Evolutionary conservation across 2,797 vertebrate species (phyloP).

Genomic region (Helicolenus hilgendorfi): DNA sequence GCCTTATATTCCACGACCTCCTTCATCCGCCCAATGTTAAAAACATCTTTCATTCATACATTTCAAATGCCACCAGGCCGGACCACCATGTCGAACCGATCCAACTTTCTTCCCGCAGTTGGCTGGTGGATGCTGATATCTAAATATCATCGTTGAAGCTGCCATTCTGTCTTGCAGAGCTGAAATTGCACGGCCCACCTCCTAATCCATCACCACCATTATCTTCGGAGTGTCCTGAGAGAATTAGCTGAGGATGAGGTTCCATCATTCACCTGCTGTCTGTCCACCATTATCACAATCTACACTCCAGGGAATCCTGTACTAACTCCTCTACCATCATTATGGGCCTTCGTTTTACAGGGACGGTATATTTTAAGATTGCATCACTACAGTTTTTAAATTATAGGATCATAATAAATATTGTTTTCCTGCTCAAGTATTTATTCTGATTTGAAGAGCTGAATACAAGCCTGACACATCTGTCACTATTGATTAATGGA

Average conservation of each 20-base stretch:
- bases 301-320: not conserved
- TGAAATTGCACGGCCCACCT: slow-evolving; percentile 21
- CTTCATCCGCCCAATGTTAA: not conserved
- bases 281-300: slow-evolving; percentile 3
- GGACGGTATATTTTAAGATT: not conserved
- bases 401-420: not conserved
- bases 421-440: not conserved
- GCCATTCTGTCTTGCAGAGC: slow-evolving; percentile 20
- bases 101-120: not conserved
- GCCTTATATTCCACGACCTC: not conserved
- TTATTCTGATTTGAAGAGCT: not conserved
- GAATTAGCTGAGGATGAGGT: slow-evolving; percentile 35
- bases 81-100: not conserved
- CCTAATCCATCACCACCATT: slow-evolving; percentile 51
- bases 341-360: not conserved
- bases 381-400: not conserved
- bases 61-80: slow-evolving; percentile 16
- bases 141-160: slow-evolving; percentile 35
- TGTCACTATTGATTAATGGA: not conserved
- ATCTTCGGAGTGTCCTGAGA: slow-evolving; percentile 32
- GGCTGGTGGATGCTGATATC: slow-evolving; percentile 28
- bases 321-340: not conserved
- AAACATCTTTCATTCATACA: not conserved
- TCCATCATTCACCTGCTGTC: slow-evolving; percentile 43
- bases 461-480: not conserved